Base-by-base conservation (phyloP, 2,797 vertebrate species). In the Cossypha polioptera region DNA sequence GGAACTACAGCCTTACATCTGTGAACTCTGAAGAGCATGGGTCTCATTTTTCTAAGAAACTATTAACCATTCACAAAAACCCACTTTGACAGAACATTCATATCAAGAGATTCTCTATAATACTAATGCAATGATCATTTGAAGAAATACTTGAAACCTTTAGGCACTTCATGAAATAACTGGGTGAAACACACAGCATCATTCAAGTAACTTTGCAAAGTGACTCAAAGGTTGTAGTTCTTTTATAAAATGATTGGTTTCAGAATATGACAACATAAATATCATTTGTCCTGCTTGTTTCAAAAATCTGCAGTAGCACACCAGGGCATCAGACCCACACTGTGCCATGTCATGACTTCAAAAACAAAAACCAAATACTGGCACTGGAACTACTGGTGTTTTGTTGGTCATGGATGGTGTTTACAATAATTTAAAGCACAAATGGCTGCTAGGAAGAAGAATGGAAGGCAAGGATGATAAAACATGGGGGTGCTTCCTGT, bases 401-500 rank as follows among this genome's bases (percentile, higher is more conserved):
- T 50, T 50, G n/a, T 21, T 45, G 45, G 17, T 17, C 58, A 25
- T 6, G 15, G 50, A 25, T 6, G 43, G 28, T 10, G 26, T 47
- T 40, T 9, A 35, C 8, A 66, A 6, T 6, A 35, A 43, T 22
- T 61, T 28, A 38, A 57, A 86, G 33, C 17, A 71, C 18, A 45
- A n/a, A 22, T 10, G 28, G 48, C 19, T 73, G n/a, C 13, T 33
- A 16, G 17, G 8, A 16, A 31, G 53, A 68, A 47, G 20, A 62
- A 11, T 19, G 36, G 13, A 33, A 61, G 10, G 15, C 31, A 81
- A 75, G 26, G 38, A 61, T 0, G 0, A 8, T 16, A 18, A 79
- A 65, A 35, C 25, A 26, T 1, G 0, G 22, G 29, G 11, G 7
- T 1, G 0, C 38, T 87, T 66, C 35, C 48, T 36, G 15, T 8